Percentiles rank a stretch among this genome's conserved stretches.
These are phyloP conservation scores for Synanthedon myopaeformis DNA, from an alignment of 2,888 invertebrate species.

Conservation along the genomic window DNA sequence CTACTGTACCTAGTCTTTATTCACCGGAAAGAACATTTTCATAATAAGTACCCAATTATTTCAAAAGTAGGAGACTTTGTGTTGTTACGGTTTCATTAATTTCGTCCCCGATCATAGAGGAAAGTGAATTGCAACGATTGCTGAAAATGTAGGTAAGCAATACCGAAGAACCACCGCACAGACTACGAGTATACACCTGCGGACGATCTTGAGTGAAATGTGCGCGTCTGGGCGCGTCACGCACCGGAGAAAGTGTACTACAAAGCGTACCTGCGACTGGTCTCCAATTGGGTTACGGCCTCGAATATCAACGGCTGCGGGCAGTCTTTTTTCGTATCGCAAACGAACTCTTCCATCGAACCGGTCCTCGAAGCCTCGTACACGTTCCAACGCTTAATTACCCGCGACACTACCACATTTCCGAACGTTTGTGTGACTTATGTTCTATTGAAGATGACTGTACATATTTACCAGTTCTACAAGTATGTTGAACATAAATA, in stretches of 20 bases:
- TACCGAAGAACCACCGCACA: constrained; percentile 14
- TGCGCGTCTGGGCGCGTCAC: constrained; percentile 47
- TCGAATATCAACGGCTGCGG: constrained; percentile 50
- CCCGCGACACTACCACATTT: not conserved
- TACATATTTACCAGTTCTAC: too few relatives aligned
- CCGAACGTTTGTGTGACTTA: constrained; percentile 19
- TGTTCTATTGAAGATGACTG: constrained; percentile 10
- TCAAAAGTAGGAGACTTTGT: too few relatives aligned
- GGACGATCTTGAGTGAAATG: constrained; percentile 43
- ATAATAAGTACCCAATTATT: too few relatives aligned
- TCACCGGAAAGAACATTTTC: too few relatives aligned
- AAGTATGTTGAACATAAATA: too few relatives aligned
- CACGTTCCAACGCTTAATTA: not conserved
- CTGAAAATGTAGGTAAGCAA: constrained; percentile 8
- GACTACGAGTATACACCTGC: constrained; percentile 31
- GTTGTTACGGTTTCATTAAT: not conserved
- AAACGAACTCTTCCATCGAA: constrained; percentile 17
- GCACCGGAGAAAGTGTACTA: constrained; percentile 66
- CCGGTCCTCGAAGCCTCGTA: constrained; percentile 17
- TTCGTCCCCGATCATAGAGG: not conserved
- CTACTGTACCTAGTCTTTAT: too few relatives aligned
- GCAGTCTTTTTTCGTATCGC: constrained; percentile 41
- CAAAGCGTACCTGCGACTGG: constrained; percentile 56
- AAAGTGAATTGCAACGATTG: not conserved
- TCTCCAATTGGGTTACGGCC: constrained; percentile 63